phyloP scores from a whole-genome alignment of 2,888 invertebrate genomes.

The Philopedon plagiatum region DNA sequence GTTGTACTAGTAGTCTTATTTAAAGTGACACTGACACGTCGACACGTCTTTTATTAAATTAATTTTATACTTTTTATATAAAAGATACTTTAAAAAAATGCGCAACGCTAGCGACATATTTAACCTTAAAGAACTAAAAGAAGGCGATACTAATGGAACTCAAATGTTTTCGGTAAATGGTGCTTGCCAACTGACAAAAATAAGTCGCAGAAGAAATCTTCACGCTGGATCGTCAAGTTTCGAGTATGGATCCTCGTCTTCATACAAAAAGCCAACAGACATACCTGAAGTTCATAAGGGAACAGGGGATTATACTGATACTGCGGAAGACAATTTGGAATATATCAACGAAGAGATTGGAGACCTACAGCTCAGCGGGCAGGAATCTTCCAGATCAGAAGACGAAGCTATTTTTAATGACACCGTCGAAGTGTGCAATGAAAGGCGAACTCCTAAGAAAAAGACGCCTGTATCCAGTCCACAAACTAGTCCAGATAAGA shows the following conservation, averaged over 20 bases:
- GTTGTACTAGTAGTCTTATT: not conserved
- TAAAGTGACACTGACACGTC: not conserved
- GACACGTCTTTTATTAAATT: not conserved
- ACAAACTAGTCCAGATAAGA: conserved; percentile 21
- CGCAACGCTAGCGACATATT: conserved; percentile 65
- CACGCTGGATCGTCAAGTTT: conserved; percentile 48
- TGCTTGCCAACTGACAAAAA: conserved; percentile 60
- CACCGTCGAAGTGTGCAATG: not conserved
- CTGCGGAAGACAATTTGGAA: not conserved
- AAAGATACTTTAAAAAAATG: conserved; percentile 42
- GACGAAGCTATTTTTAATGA: conserved; percentile 2
- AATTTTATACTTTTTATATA: not conserved
- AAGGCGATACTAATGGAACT: conserved; percentile 61
- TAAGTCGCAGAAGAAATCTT: conserved; percentile 38
- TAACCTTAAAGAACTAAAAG: conserved; percentile 60
- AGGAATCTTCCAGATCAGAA: conserved; percentile 23
- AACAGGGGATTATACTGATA: not conserved
- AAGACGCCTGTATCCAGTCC: not conserved
- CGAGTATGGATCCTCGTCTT: conserved; percentile 52
- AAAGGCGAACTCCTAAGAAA: not conserved
- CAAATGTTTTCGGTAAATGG: conserved; percentile 65
- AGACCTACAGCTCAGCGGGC: conserved; percentile 40
- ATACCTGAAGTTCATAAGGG: not conserved
- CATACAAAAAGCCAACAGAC: not conserved
- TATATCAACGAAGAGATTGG: conserved; percentile 26